These are phyloP conservation scores for Probosciger aterrimus DNA, from an alignment of 2,113 vertebrate genomes.

Conservation along the genomic window DNA sequence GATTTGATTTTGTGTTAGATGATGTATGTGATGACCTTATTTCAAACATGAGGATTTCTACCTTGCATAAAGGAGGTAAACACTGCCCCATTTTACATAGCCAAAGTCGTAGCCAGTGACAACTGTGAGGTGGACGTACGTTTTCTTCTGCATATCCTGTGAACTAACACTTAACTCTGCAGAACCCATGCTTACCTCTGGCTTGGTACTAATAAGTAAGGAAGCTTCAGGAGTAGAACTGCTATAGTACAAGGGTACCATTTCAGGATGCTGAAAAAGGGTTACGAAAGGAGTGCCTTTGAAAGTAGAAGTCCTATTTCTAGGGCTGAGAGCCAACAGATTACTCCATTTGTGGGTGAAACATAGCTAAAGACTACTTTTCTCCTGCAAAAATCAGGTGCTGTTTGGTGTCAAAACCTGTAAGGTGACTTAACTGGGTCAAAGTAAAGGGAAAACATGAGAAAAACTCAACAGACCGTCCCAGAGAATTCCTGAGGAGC, in stretches of 20 bases:
- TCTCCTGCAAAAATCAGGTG: background rate
- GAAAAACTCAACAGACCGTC: background rate
- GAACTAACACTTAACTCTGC: background rate
- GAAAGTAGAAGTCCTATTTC: background rate
- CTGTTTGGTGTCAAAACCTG: background rate
- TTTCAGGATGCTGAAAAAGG: background rate
- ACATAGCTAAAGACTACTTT: background rate
- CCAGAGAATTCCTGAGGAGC: background rate
- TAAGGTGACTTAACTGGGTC: background rate
- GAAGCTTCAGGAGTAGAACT: background rate
- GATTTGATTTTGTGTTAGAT: background rate
- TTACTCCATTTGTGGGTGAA: background rate
- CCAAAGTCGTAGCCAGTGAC: background rate
- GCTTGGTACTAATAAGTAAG: background rate
- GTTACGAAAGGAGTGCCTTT: background rate
- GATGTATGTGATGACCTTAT: background rate
- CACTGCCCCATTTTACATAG: background rate
- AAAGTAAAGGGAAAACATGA: background rate
- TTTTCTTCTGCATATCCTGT: background rate
- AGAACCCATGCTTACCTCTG: background rate
- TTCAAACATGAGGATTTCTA: background rate
- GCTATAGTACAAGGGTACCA: background rate
- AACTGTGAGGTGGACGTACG: rapidly evolving
- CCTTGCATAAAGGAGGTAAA: background rate
- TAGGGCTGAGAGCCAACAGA: background rate